Conservation (phyloP, 2,113 vertebrate genomes). For the Zosterops pallidus region DNA sequence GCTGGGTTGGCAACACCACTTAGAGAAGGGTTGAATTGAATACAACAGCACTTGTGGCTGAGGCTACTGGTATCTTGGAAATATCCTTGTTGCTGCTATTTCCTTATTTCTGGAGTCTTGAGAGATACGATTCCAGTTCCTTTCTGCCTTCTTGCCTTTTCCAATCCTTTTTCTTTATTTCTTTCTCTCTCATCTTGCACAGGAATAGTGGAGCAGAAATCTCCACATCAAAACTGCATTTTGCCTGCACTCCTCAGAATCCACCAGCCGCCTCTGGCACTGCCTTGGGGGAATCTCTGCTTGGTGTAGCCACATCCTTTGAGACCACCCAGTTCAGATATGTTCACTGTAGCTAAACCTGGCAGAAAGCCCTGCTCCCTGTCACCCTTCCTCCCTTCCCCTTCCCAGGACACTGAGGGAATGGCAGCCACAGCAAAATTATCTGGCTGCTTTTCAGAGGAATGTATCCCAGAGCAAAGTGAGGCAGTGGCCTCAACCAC, state of each 20-base stretch:
- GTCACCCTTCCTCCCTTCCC: background rate
- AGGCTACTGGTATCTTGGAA: background rate
- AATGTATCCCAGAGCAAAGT: background rate
- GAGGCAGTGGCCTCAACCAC: constrained; percentile 1
- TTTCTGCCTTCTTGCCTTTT: background rate
- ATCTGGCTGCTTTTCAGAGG: constrained; percentile 40
- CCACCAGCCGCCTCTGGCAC: background rate
- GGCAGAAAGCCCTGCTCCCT: background rate
- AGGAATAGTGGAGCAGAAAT: background rate
- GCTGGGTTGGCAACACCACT: background rate
- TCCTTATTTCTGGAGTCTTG: background rate
- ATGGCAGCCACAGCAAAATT: constrained; percentile 1
- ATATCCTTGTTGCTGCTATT: background rate
- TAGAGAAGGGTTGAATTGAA: background rate
- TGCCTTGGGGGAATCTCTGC: background rate
- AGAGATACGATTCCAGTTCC: background rate
- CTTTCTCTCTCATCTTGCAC: background rate
- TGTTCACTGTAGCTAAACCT: background rate
- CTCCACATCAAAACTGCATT: background rate
- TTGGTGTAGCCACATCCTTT: background rate
- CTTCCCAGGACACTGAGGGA: background rate
- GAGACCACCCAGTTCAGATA: background rate
- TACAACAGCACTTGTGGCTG: background rate
- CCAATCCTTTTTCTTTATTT: background rate
- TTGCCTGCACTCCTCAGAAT: background rate